Evolutionary conservation across 2,113 vertebrate species (phyloP).

Genomic region (Chloropsis hardwickii): DNA sequence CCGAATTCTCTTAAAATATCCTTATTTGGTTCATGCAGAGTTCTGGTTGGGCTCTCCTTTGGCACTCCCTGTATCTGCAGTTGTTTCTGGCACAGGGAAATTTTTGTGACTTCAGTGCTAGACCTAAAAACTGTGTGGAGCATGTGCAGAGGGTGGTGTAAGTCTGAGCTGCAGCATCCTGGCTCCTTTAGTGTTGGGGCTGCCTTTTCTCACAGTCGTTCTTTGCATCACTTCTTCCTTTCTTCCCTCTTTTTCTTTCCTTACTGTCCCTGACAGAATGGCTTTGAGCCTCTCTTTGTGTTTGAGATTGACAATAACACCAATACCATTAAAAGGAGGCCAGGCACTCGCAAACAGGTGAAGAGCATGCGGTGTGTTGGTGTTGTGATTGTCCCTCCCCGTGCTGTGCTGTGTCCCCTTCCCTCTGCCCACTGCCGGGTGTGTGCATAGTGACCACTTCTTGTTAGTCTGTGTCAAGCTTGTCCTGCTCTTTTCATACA

Average conservation of each 20-base stretch:
- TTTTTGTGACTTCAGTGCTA: background rate
- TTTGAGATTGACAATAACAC: conserved; percentile 81
- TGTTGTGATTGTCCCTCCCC: conserved; percentile 1
- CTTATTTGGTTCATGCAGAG: background rate
- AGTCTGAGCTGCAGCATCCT: background rate
- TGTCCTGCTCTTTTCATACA: background rate
- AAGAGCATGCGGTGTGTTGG: conserved; percentile 47
- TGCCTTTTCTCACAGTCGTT: background rate
- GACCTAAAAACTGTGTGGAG: background rate
- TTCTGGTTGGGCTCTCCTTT: background rate
- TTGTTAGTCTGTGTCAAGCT: background rate
- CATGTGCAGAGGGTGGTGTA: background rate
- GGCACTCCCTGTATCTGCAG: background rate
- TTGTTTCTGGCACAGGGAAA: background rate
- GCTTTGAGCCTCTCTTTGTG: conserved; percentile 76
- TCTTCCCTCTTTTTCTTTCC: conserved; percentile 35
- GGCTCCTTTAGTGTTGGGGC: background rate
- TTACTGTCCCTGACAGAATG: conserved; percentile 67
- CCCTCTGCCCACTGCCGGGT: background rate
- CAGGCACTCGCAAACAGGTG: conserved; percentile 77
- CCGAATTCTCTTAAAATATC: background rate
- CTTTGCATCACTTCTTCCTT: conserved; percentile 38
- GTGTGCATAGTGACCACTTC: background rate
- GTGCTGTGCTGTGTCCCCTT: background rate
- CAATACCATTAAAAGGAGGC: conserved; percentile 80